Percentiles rank a stretch among this genome's conserved stretches.
Conservation (phyloP, 2,888 invertebrate species). For the Pyrrhia umbra region DNA sequence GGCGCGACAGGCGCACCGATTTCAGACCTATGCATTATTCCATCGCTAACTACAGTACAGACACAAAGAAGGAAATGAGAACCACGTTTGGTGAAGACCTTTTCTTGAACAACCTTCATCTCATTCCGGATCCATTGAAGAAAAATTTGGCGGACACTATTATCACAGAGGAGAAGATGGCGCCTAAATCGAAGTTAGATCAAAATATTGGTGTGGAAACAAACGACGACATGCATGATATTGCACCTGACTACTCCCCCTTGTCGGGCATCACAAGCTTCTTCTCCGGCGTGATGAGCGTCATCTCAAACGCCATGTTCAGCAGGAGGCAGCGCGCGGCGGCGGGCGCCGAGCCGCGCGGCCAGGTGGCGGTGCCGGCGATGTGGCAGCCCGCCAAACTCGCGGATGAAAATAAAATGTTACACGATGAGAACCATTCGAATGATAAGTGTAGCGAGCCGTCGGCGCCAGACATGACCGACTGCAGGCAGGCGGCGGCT, state of each 20-base stretch:
- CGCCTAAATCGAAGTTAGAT: conserved; percentile 54
- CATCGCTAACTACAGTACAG: conserved; percentile 77
- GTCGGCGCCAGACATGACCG: conserved; percentile 73
- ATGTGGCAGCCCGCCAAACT: conserved; percentile 78
- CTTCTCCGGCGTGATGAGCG: conserved; percentile 79
- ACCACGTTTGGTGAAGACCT: conserved; percentile 72
- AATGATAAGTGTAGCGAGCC: conserved; percentile 62
- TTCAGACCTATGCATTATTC: conserved; percentile 74
- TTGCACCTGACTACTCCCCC: conserved; percentile 59
- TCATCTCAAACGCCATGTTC: conserved; percentile 78
- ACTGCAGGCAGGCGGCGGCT: conserved; percentile 73
- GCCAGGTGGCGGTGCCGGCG: conserved; percentile 71
- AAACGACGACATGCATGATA: conserved; percentile 24
- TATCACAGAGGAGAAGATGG: conserved; percentile 66
- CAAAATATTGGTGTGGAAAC: conserved; percentile 52
- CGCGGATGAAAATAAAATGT: conserved; percentile 80
- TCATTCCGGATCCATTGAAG: conserved; percentile 80
- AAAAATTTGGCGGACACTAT: conserved; percentile 84
- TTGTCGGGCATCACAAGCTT: conserved; percentile 78
- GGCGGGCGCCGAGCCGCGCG: conserved; percentile 69
- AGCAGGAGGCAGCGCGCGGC: conserved; percentile 67
- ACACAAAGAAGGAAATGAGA: conserved; percentile 75
- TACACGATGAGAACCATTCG: conserved; percentile 62
- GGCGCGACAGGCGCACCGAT: conserved; percentile 76
- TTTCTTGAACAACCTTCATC: conserved; percentile 76